Base-by-base conservation (phyloP, 2,888 invertebrate species). In the Lysandra bellargus region DNA sequence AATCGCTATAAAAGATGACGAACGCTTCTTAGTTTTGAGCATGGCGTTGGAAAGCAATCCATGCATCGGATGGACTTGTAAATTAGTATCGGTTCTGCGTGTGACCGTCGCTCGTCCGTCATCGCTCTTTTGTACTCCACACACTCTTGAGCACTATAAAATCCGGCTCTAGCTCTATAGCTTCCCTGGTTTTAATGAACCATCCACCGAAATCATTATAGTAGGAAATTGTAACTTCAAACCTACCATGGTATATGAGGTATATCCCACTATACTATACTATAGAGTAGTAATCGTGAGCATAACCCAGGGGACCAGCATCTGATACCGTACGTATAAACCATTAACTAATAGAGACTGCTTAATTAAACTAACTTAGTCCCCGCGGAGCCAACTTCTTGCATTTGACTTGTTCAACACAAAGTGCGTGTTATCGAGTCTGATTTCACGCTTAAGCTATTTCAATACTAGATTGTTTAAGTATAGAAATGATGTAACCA, bases 211-310 rank as follows among this genome's bases (percentile, higher is more conserved):
- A 37, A 40, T 40, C 40, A 40, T 40, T 40, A 40, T 12, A 57
- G 57, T n/a, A 60, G n/a, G n/a, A 5, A 60, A 17, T 2, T 60
- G 17, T 57, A 60, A 14, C 17, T 6, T 44, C 9, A 44, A 44
- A 44, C 9, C 44, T 44, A n/a, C 57, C n/a, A n/a, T 61, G 79
- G 79, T 80, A 81, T 80, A 61, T 6, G 5, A 23, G 79, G 79
- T 80, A 81, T 80, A 61, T 6, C 23, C 61, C 9, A 64, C 9
- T 64, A 30, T 12, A 64, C 23, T 64, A 69, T 4, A 61, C n/a
- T 2, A 12, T 0, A 9, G 4, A 9, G 14, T 85, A 83, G 87
- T 91, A 89, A 91, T 90, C 89, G 89, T 86, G 82, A 81, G 80
- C 81, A 83, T 84, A 85, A 86, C 88, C 88, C 85, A 79, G 78